Conservation (phyloP, 2,797 vertebrate genomes). For the Menidia menidia region DNA sequence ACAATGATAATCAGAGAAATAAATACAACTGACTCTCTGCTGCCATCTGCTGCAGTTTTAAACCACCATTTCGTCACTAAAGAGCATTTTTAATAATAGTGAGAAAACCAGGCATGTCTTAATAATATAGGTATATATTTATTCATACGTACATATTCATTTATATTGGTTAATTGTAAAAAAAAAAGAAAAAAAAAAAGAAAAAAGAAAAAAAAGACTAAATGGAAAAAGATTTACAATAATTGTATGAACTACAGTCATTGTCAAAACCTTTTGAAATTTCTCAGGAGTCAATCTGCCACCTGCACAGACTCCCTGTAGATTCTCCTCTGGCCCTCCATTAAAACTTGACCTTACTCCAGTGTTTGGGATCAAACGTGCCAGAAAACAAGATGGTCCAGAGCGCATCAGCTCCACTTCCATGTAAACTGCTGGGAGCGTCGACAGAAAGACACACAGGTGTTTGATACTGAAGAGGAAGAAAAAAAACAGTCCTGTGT, state of each 20-base stretch:
- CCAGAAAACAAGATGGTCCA: slow-evolving; percentile 30
- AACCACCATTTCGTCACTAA: background rate
- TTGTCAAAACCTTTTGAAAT: slow-evolving; percentile 75
- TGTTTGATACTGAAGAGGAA: slow-evolving; percentile 24
- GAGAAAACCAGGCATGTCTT: slow-evolving; percentile 60
- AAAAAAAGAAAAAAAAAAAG: slow-evolving; percentile 59
- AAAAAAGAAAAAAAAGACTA: slow-evolving; percentile 27
- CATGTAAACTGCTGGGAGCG: slow-evolving; percentile 47
- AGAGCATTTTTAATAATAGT: slow-evolving; percentile 10
- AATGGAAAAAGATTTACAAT: slow-evolving; percentile 77
- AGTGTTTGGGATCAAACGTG: slow-evolving; percentile 62
- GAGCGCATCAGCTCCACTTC: slow-evolving; percentile 10
- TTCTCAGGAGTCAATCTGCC: slow-evolving; percentile 63
- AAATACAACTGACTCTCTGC: slow-evolving; percentile 21
- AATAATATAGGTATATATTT: slow-evolving; percentile 90
- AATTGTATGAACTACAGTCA: slow-evolving; percentile 83
- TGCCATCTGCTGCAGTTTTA: slow-evolving; percentile 58
- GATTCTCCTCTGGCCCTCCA: slow-evolving; percentile 43
- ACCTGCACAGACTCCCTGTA: slow-evolving; percentile 54
- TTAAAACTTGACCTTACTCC: slow-evolving; percentile 46
- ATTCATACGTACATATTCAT: slow-evolving; percentile 87
- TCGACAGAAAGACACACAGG: slow-evolving; percentile 33
- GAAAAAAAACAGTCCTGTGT: background rate
- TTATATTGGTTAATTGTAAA: slow-evolving; percentile 86
- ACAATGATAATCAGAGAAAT: background rate